Percentiles rank a stretch among this genome's conserved stretches.
Evolutionary conservation across 2,113 vertebrate genomes (phyloP).

Genomic region (Phainopepla nitens): DNA sequence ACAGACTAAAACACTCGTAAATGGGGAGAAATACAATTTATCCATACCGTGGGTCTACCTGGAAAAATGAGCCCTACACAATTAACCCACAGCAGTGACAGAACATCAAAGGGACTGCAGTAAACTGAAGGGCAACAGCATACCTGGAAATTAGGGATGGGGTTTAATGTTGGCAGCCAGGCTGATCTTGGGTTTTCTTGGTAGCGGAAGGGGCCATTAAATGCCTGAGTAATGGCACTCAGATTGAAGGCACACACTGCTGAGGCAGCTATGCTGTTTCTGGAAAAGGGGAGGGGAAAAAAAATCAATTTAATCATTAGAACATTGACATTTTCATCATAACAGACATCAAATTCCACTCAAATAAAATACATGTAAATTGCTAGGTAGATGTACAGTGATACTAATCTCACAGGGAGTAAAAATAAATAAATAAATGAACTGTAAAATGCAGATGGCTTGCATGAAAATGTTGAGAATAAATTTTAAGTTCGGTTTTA

Average conservation of each 20-base stretch:
- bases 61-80: neutral
- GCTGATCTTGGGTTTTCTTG: conserved; percentile 96
- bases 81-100: neutral
- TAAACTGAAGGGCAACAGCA: neutral
- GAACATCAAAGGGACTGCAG: neutral
- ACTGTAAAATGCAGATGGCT: neutral
- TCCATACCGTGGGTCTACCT: neutral
- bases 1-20: neutral
- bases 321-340: conserved; percentile 58
- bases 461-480: neutral
- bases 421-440: conserved; percentile 34
- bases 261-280: conserved; percentile 96
- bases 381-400: conserved; percentile 3
- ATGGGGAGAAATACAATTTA: neutral
- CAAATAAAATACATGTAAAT: conserved; percentile 50
- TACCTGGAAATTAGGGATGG: conserved; percentile 95
- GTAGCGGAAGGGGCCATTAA: conserved; percentile 93
- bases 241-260: conserved; percentile 98
- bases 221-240: conserved; percentile 93
- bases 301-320: conserved; percentile 61
- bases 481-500: conserved; percentile 6
- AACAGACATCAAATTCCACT: conserved; percentile 36
- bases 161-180: conserved; percentile 92
- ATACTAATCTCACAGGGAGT: neutral
- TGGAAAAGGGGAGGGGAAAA: conserved; percentile 61